Evolutionary conservation across 2,888 invertebrate genomes (phyloP), one percentile per base, ranked within the genome.

Genomic region (Coenonympha glycerion): DNA sequence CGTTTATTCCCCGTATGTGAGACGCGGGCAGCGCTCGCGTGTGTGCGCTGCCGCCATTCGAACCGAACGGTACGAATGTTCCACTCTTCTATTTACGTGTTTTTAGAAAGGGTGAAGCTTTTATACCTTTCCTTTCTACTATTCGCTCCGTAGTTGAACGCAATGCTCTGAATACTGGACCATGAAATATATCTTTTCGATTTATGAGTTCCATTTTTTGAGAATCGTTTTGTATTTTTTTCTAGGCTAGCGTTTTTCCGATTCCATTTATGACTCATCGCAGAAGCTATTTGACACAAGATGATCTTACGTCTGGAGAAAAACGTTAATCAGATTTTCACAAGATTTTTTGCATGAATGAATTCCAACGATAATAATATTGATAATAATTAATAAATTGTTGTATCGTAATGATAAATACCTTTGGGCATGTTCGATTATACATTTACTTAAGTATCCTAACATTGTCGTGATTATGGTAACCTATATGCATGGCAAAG

Each of bases 71-170:
- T 64, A 66, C 65, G 73, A 69, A 66, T 62, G 64, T 63, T 62
- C 62, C 63, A 65, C 73, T 70, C 71, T 71, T 71, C 78, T 84
- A 84, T 84, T 85, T 86, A 84, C 82, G 85, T 79, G 79, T 85
- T 86, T 85, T 86, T 77, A 79, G 81, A 84, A 84, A 82, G 84
- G 85, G 85, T 82, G 76, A 81, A 80, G 79, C 84, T 82, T 85
- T 84, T 81, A 82, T 86, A 79, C 82, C 82, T 80, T 79, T 82
- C 79, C 76, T 82, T 82, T 83, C 77, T 81, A 76, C 73, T 79
- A 79, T 78, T 74, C 78, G 73, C 62, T 77, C 68, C 79, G 76
- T 79, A 83, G 84, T 79, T 74, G 75, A 75, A 70, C 72, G 74
- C 71, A 73, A 69, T 67, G 66, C 73, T 73, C 69, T 74, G 76